phyloP scores from a whole-genome alignment of 2,888 invertebrate species.

The Drosophila suboccidentalis region DNA sequence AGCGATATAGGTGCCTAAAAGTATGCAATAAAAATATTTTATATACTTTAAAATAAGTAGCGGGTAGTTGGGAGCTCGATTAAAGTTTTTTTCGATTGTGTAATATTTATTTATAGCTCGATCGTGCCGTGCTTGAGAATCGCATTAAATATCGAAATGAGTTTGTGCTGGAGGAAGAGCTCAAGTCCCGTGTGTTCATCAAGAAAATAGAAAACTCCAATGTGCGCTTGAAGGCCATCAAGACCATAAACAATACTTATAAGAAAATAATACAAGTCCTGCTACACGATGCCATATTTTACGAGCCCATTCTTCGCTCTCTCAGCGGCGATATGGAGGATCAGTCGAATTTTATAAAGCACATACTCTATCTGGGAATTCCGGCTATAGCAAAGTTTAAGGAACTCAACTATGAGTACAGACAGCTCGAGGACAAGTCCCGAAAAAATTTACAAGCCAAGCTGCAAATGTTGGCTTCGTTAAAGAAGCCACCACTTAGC shows the following conservation, averaged over 20 bases:
- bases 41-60: no score
- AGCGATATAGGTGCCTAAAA: no score
- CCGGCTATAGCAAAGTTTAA: constrained; percentile 82
- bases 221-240: constrained; percentile 83
- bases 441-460: constrained; percentile 76
- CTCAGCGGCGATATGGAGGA: constrained; percentile 83
- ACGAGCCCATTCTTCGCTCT: constrained; percentile 84
- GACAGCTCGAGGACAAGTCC: constrained; percentile 78
- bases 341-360: constrained; percentile 82
- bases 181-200: constrained; percentile 71
- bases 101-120: no score
- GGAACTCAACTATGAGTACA: constrained; percentile 76
- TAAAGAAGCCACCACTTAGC: constrained; percentile 48
- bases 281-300: constrained; percentile 83
- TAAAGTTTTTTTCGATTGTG: no score
- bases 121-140: constrained; percentile 79
- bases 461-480: constrained; percentile 68
- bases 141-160: constrained; percentile 83
- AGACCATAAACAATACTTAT: constrained; percentile 83
- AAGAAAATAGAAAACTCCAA: constrained; percentile 84
- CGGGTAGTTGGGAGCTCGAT: no score
- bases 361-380: constrained; percentile 83
- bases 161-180: constrained; percentile 80
- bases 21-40: no score
- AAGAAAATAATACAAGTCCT: constrained; percentile 82